These are phyloP conservation scores for Sebastes goodei DNA, from an alignment of 2,797 vertebrate genomes.

Conservation along the genomic window DNA sequence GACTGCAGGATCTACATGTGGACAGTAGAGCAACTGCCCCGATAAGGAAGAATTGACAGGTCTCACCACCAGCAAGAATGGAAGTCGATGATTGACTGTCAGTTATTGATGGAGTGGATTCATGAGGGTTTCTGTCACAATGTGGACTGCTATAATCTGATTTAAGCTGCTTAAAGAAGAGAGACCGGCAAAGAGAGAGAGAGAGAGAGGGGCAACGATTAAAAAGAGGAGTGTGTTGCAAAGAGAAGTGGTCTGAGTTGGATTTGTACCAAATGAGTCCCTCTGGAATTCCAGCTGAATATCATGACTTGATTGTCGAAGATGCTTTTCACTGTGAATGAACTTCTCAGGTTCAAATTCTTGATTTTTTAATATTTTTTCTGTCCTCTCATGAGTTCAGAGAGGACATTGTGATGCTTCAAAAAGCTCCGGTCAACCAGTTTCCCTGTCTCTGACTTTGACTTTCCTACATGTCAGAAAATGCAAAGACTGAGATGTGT, in stretches of 20 bases:
- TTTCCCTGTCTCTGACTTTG: slow-evolving; percentile 10
- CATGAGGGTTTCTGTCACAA: slow-evolving; percentile 51
- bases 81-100: slow-evolving; percentile 40
- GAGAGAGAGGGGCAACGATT: no score
- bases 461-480: slow-evolving; percentile 3
- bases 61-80: slow-evolving; percentile 35
- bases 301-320: slow-evolving; percentile 11
- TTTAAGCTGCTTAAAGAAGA: slow-evolving; percentile 78
- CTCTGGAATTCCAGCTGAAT: slow-evolving; percentile 44
- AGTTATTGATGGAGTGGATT: slow-evolving; percentile 46
- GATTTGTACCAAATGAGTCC: slow-evolving; percentile 44
- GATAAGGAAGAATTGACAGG: slow-evolving; percentile 33
- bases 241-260: slow-evolving; percentile 33
- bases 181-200: slow-evolving; percentile 8
- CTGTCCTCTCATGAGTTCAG: background rate
- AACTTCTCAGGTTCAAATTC: slow-evolving; percentile 4
- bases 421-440: background rate
- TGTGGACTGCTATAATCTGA: slow-evolving; percentile 72
- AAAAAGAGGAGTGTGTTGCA: slow-evolving; percentile 42
- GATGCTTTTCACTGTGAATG: slow-evolving; percentile 13
- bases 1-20: slow-evolving; percentile 33
- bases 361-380: background rate
- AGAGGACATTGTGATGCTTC: slow-evolving; percentile 1
- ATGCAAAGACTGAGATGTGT: slow-evolving; percentile 12
- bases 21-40: slow-evolving; percentile 31